A percentile compares a stretch with the other conserved stretches of the same genome.
phyloP scores from a whole-genome alignment of 2,797 vertebrate genomes.

The Hipposideros larvatus region DNA sequence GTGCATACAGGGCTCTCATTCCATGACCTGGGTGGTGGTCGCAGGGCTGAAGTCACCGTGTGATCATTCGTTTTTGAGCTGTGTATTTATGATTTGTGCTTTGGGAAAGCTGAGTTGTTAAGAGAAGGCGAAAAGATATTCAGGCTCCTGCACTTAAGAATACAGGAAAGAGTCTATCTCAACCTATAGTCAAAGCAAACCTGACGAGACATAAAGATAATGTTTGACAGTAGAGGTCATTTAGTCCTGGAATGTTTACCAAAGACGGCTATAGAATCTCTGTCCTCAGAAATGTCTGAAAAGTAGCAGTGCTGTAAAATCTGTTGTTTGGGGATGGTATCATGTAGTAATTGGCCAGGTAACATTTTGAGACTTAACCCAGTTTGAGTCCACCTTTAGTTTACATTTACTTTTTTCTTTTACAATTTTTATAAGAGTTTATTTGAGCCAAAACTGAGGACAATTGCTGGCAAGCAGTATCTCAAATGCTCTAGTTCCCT shows the following conservation, averaged over 20 bases:
- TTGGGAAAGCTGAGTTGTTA: background rate
- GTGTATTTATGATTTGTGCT: background rate
- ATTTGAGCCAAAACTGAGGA: too few relatives aligned
- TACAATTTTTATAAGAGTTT: too few relatives aligned
- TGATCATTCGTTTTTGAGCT: background rate
- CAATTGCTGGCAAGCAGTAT: too few relatives aligned
- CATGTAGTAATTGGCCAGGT: background rate
- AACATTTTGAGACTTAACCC: constrained; percentile 39
- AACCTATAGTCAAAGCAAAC: background rate
- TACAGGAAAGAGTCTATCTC: background rate
- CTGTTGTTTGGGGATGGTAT: background rate
- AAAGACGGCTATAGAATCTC: background rate
- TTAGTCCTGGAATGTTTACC: background rate
- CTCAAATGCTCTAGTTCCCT: background rate
- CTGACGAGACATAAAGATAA: background rate
- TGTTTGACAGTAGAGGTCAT: background rate
- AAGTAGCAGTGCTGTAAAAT: background rate
- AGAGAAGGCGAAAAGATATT: background rate
- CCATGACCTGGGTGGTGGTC: background rate
- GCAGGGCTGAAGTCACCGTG: background rate
- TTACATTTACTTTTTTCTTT: background rate
- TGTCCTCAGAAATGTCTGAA: background rate
- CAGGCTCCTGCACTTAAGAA: background rate
- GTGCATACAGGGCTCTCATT: background rate
- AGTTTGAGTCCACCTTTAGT: background rate